A percentile compares a stretch with the other conserved stretches of the same genome.
phyloP scores from a whole-genome alignment of 2,797 vertebrate species.

The Paguma larvata region DNA sequence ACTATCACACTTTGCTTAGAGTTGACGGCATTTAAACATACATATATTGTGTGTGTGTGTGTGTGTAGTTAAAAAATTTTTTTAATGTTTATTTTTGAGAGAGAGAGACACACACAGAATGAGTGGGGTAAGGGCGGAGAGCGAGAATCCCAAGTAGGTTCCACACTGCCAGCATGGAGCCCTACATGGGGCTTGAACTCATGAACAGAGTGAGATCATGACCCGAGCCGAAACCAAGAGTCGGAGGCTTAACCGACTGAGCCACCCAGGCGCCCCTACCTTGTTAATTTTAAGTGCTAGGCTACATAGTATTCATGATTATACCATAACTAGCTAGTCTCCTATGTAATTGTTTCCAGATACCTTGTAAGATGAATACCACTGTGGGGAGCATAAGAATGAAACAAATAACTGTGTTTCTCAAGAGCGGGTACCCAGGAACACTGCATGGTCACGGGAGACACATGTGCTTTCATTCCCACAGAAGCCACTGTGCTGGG shows the following conservation, averaged over 20 bases:
- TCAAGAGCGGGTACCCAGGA: background rate
- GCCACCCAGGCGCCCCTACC: too few species aligned
- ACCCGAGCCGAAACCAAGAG: too few species aligned
- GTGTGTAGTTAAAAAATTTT: too few species aligned
- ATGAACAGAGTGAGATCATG: too few species aligned
- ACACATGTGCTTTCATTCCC: background rate
- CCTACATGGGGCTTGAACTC: too few species aligned
- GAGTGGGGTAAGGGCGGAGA: too few species aligned
- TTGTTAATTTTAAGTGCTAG: constrained; percentile 28
- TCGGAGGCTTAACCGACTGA: too few species aligned
- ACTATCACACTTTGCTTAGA: background rate
- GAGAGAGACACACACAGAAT: too few species aligned
- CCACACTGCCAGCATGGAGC: too few species aligned
- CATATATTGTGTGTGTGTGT: background rate
- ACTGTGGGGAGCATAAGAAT: background rate
- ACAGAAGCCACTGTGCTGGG: background rate
- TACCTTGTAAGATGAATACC: background rate
- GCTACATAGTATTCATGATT: background rate
- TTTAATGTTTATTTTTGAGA: too few species aligned
- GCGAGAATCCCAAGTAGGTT: too few species aligned
- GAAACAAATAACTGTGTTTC: background rate
- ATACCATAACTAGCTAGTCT: background rate
- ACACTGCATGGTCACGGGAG: background rate
- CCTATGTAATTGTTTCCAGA: background rate
- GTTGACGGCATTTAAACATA: background rate